Conservation (phyloP, 2,797 vertebrate species). For the Ciconia nigra region DNA sequence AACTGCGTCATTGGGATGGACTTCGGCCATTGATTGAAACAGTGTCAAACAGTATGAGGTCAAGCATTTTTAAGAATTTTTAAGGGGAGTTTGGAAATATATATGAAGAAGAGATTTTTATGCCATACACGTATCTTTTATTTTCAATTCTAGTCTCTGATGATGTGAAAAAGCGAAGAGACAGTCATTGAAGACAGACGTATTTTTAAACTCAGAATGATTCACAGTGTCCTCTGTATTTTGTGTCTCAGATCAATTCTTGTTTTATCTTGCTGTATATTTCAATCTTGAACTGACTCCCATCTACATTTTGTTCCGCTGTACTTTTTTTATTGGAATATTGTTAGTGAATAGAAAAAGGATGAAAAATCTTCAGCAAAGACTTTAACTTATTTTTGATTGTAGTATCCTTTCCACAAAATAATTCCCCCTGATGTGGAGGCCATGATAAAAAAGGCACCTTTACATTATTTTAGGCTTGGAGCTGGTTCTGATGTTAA, state of each 20-base stretch:
- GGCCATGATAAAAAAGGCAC: not conserved
- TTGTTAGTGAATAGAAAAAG: not conserved
- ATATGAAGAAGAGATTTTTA: not conserved
- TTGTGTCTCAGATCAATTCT: not conserved
- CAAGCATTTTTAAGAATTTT: not conserved
- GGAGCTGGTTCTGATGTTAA: not conserved
- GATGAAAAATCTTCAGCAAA: not conserved
- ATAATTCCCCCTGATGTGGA: not conserved
- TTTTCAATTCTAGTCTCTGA: not conserved
- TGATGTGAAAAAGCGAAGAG: not conserved
- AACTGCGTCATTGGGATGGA: accelerated
- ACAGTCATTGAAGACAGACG: not conserved
- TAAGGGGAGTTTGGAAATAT: not conserved
- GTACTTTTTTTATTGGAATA: not conserved
- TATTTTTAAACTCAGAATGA: not conserved
- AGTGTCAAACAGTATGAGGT: not conserved
- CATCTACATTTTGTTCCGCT: not conserved
- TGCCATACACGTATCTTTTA: not conserved
- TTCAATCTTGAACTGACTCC: not conserved
- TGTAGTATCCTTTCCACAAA: not conserved
- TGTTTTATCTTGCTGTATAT: not conserved
- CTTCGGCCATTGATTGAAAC: not conserved
- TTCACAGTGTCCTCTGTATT: not conserved
- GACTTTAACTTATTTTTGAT: not conserved
- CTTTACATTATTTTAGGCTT: not conserved